Evolutionary conservation across 2,113 vertebrate genomes (phyloP).

Genomic region (Lathamus discolor): DNA sequence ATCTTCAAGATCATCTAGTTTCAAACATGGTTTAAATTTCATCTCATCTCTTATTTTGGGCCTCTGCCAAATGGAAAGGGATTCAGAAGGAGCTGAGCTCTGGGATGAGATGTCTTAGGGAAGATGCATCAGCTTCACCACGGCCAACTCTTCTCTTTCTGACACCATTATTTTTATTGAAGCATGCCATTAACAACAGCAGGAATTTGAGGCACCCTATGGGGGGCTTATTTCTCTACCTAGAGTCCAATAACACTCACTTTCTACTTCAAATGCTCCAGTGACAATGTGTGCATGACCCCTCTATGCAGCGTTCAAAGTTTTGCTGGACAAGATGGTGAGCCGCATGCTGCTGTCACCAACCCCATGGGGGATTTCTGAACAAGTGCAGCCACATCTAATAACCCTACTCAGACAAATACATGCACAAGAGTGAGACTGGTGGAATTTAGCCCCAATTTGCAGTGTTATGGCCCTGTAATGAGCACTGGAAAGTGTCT

Average conservation of each 20-base stretch:
- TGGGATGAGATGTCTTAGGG: background rate
- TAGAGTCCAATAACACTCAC: background rate
- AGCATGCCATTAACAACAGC: background rate
- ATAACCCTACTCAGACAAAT: background rate
- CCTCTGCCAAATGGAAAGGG: background rate
- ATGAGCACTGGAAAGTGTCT: background rate
- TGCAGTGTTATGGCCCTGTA: background rate
- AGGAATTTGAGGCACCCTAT: background rate
- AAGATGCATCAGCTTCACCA: background rate
- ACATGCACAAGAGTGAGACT: accelerated
- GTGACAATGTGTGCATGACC: accelerated
- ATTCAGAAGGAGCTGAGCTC: background rate
- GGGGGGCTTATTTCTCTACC: background rate
- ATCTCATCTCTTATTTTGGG: background rate
- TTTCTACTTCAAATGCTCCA: background rate
- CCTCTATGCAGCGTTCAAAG: background rate
- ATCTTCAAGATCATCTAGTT: background rate
- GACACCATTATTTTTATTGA: background rate
- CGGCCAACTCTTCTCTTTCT: background rate
- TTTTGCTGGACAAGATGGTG: background rate
- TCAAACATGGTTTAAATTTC: background rate
- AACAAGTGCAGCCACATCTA: background rate
- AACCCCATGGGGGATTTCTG: background rate
- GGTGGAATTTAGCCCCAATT: background rate
- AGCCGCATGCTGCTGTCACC: accelerated